These are phyloP conservation scores for Porites australiensis DNA, from an alignment of 64 coral and sea anemone species.

Conservation along the genomic window DNA sequence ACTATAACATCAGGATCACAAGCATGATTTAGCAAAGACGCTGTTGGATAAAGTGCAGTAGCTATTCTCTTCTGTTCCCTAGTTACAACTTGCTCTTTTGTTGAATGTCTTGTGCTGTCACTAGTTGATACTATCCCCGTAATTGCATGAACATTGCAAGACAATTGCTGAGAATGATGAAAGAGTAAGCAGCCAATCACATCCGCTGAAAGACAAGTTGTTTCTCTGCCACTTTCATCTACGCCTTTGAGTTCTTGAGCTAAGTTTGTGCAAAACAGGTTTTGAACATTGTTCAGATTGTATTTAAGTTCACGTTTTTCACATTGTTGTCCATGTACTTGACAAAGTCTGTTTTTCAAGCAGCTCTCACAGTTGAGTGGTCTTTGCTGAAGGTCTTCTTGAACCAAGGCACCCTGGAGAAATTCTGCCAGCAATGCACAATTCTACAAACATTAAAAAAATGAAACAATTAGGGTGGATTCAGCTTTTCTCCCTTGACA, in stretches of 20 bases:
- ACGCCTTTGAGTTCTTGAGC: background rate
- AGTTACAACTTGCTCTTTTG: slow-evolving; percentile 68
- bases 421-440: slow-evolving; percentile 86
- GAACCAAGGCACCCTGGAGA: slow-evolving; percentile 62
- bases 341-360: slow-evolving; percentile 52
- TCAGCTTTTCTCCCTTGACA: too few species aligned
- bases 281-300: background rate
- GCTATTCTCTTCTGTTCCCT: slow-evolving; percentile 92
- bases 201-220: slow-evolving; percentile 60
- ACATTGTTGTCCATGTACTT: background rate
- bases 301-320: background rate
- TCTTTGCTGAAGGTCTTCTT: background rate
- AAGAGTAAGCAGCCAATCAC: slow-evolving; percentile 85
- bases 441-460: slow-evolving; percentile 62
- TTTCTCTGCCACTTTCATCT: slow-evolving; percentile 27
- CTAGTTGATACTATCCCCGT: slow-evolving; percentile 88
- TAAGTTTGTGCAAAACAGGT: background rate
- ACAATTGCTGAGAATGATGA: slow-evolving; percentile 90
- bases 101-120: slow-evolving; percentile 27
- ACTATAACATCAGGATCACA: slow-evolving; percentile 99
- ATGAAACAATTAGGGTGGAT: background rate
- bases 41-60: slow-evolving; percentile 92
- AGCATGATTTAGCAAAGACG: slow-evolving; percentile 95
- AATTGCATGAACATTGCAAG: slow-evolving; percentile 96
- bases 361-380: background rate